Percentiles rank a stretch among this genome's conserved stretches.
phyloP scores from a whole-genome alignment of 2,888 invertebrate genomes.

The Pollenia angustigena region DNA sequence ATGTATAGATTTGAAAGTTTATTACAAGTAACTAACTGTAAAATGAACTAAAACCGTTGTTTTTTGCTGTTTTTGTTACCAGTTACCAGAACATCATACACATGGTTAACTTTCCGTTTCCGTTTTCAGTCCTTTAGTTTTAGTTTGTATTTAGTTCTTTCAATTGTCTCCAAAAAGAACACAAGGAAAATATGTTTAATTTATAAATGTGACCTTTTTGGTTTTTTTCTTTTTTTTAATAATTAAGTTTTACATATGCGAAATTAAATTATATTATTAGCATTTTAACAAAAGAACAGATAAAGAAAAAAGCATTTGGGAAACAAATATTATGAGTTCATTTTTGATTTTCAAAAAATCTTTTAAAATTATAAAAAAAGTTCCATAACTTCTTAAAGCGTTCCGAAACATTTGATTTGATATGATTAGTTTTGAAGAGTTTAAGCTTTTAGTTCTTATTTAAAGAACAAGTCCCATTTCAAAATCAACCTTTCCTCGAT shows the following conservation, averaged over 20 bases:
- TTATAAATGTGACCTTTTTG: neutral
- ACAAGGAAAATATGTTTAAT: slow-evolving; percentile 51
- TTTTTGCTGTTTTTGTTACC: slow-evolving; percentile 33
- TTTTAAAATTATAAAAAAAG: too few relatives aligned
- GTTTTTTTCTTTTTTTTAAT: neutral
- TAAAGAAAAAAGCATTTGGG: too few relatives aligned
- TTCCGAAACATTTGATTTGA: too few relatives aligned
- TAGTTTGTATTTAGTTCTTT: slow-evolving; percentile 38
- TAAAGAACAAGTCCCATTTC: too few relatives aligned
- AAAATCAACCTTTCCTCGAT: too few relatives aligned
- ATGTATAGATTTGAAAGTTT: slow-evolving; percentile 56
- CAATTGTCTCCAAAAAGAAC: slow-evolving; percentile 38
- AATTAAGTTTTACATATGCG: slow-evolving; percentile 31
- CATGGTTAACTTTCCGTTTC: slow-evolving; percentile 67
- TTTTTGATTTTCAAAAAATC: too few relatives aligned
- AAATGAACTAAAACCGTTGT: slow-evolving; percentile 38
- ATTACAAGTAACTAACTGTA: slow-evolving; percentile 52
- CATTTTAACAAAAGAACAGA: neutral
- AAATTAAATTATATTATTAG: neutral
- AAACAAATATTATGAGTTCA: too few relatives aligned
- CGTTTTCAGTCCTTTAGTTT: slow-evolving; percentile 49
- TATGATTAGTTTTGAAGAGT: too few relatives aligned
- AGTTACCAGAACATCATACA: slow-evolving; percentile 65
- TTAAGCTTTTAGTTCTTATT: too few relatives aligned
- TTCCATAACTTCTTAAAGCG: too few relatives aligned